phyloP scores from a whole-genome alignment of 2,888 invertebrate species.

The Trilocha varians region DNA sequence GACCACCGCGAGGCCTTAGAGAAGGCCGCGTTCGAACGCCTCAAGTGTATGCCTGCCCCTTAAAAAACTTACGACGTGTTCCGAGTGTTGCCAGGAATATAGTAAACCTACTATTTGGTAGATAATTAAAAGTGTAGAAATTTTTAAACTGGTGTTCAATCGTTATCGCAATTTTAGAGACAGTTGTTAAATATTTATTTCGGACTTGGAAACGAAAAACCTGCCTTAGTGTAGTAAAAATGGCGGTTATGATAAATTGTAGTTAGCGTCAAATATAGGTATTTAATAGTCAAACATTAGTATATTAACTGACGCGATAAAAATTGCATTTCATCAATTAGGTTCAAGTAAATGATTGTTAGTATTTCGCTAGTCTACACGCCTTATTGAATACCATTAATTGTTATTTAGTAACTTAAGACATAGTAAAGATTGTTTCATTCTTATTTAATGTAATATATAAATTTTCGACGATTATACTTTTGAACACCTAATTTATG shows the following conservation, averaged over 20 bases:
- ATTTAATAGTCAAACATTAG: no score
- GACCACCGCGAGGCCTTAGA: conserved; percentile 88
- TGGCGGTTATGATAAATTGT: neutral
- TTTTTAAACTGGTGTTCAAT: no score
- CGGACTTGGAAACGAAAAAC: no score
- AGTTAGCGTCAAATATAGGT: neutral
- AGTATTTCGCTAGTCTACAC: neutral
- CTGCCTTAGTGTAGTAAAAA: no score
- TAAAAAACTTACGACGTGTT: conserved; percentile 1
- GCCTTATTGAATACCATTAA: neutral
- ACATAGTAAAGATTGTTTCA: no score
- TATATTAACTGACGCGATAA: no score
- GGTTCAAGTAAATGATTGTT: neutral
- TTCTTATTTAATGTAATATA: no score
- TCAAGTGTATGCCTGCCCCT: conserved; percentile 81
- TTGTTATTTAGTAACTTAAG: neutral
- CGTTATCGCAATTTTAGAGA: no score
- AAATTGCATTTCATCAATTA: neutral
- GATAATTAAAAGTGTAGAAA: conserved; percentile 2
- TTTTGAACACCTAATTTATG: no score
- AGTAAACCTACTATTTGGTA: conserved; percentile 14
- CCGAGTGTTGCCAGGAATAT: conserved; percentile 5
- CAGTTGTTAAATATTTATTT: no score
- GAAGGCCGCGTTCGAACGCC: conserved; percentile 88
- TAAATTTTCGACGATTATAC: no score